Evolutionary conservation across 2,113 vertebrate species (phyloP).

Genomic region (Ardeotis arabs): DNA sequence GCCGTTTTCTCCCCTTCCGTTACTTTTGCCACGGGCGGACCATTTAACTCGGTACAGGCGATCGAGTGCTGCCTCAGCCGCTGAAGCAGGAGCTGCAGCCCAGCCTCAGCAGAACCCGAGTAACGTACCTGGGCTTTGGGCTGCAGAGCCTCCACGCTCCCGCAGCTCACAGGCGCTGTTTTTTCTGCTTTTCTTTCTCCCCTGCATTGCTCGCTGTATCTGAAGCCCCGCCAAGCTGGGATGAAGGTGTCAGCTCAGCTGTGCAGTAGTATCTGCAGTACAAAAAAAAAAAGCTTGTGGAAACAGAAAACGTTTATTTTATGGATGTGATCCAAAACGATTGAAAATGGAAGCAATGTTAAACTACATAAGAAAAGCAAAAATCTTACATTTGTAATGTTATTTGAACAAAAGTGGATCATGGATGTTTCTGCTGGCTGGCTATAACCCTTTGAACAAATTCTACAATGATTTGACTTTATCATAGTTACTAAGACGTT

Average conservation of each 20-base stretch:
- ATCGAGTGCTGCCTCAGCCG: not conserved
- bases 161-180: not conserved
- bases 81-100: not conserved
- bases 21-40: not conserved
- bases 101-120: not conserved
- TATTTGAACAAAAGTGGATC: not conserved
- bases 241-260: not conserved
- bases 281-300: not conserved
- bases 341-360: not conserved
- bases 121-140: not conserved
- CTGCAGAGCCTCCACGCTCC: not conserved
- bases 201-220: not conserved
- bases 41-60: not conserved
- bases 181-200: not conserved
- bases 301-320: not conserved
- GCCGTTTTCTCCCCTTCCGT: not conserved
- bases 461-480: not conserved
- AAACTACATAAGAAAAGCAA: not conserved
- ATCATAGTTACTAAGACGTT: not conserved
- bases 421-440: not conserved
- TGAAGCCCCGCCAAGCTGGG: not conserved
- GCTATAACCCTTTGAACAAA: not conserved
- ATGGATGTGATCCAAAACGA: not conserved
- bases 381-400: not conserved
- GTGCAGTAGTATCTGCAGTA: not conserved